Percentiles rank a stretch among this genome's conserved stretches.
Evolutionary conservation across 2,797 vertebrate genomes (phyloP).

Genomic region (Rhodeus uyekii): DNA sequence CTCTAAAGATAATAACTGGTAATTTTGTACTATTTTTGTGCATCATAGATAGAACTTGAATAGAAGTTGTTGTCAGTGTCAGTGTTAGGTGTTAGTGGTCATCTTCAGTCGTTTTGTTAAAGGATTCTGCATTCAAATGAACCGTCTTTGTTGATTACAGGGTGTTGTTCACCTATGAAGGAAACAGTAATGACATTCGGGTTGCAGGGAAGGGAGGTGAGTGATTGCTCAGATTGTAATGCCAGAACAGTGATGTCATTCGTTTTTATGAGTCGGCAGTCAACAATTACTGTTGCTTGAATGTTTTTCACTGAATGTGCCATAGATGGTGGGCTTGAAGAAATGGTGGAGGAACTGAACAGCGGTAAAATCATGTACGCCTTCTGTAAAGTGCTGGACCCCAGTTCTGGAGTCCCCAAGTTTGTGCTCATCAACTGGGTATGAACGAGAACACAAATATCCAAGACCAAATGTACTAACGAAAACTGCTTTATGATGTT

Average conservation of each 20-base stretch:
- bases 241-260: neutral
- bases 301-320: conserved; percentile 50
- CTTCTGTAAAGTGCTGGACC: conserved; percentile 89
- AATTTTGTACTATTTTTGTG: neutral
- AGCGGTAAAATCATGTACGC: conserved; percentile 95
- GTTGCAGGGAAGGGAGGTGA: conserved; percentile 88
- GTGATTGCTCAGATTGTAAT: conserved; percentile 37
- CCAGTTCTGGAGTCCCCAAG: conserved; percentile 90
- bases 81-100: neutral
- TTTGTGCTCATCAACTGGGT: conserved; percentile 95
- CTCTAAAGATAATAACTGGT: neutral
- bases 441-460: conserved; percentile 49
- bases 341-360: conserved; percentile 91
- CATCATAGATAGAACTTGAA: neutral
- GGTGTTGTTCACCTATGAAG: conserved; percentile 91
- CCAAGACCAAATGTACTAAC: neutral
- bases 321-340: conserved; percentile 87
- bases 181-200: conserved; percentile 87
- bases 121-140: neutral
- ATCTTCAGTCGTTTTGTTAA: neutral
- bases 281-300: neutral
- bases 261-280: neutral
- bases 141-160: conserved; percentile 65
- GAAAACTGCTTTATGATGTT: neutral
- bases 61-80: neutral